phyloP scores from a whole-genome alignment of 2,888 invertebrate species.

The Amorpha juglandis region DNA sequence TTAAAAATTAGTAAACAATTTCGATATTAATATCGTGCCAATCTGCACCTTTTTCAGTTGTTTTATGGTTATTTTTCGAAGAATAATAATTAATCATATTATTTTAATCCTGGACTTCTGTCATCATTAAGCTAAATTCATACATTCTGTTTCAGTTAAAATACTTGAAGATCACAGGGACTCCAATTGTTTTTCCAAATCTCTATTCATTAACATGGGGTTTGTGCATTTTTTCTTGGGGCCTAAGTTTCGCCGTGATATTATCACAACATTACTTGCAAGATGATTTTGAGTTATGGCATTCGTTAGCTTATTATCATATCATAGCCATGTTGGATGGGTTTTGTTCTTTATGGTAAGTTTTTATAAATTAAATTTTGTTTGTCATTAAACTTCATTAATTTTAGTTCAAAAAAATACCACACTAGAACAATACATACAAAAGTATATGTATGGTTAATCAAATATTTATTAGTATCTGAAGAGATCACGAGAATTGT shows the following conservation, averaged over 20 bases:
- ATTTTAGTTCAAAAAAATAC: no score
- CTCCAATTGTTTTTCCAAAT: conserved; percentile 87
- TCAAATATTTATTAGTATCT: no score
- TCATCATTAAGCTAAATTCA: background rate
- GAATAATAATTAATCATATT: no score
- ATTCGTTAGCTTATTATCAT: conserved; percentile 89
- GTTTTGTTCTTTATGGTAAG: conserved; percentile 88
- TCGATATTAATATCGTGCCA: no score
- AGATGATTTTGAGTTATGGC: conserved; percentile 89
- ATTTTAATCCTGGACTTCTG: no score
- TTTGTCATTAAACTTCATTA: background rate
- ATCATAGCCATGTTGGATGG: conserved; percentile 90
- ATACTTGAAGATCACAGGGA: conserved; percentile 85
- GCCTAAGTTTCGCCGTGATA: conserved; percentile 86
- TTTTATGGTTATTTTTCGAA: no score
- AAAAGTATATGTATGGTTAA: no score
- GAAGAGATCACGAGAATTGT: no score
- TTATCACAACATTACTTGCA: conserved; percentile 88
- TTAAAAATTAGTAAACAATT: no score
- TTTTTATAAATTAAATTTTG: conserved; percentile 23
- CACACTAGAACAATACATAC: no score
- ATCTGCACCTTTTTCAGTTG: no score
- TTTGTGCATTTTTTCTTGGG: conserved; percentile 87
- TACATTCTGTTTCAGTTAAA: conserved; percentile 76
- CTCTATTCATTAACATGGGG: conserved; percentile 86